Evolutionary conservation across 2,797 vertebrate genomes (phyloP).

Genomic region (Eidolon dupreanum): DNA sequence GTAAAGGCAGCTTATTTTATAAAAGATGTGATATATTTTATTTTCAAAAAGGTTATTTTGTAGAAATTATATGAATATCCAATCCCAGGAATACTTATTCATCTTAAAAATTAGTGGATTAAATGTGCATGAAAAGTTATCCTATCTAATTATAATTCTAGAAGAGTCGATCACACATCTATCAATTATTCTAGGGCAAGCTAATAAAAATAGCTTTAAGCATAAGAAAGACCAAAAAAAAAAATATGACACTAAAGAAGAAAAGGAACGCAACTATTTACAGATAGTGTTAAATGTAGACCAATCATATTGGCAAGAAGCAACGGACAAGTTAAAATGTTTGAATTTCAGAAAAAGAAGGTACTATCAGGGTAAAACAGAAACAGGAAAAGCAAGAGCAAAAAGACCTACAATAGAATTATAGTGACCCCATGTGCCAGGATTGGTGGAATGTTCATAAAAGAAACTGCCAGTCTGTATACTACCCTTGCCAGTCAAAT

Average conservation of each 20-base stretch:
- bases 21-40: background rate
- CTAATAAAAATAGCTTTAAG: conserved; percentile 34
- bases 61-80: background rate
- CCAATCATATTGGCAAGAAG: background rate
- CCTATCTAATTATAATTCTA: conserved; percentile 45
- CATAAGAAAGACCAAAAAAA: conserved; percentile 19
- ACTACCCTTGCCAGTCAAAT: background rate
- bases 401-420: background rate
- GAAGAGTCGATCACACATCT: background rate
- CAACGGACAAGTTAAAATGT: background rate
- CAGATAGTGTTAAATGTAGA: background rate
- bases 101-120: conserved; percentile 49
- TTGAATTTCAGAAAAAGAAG: background rate
- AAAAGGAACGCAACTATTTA: background rate
- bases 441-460: background rate
- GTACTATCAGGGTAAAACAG: background rate
- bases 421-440: background rate
- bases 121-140: background rate
- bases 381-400: background rate
- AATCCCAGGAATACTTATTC: background rate
- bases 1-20: background rate
- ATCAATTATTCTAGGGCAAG: conserved; percentile 22
- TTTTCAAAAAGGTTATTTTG: conserved; percentile 29
- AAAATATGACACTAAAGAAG: conserved; percentile 27
- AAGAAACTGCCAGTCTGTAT: background rate